A percentile compares a stretch with the other conserved stretches of the same genome.
phyloP scores from a whole-genome alignment of 1,140 invertebrate species.

The Glomeris maerens region DNA sequence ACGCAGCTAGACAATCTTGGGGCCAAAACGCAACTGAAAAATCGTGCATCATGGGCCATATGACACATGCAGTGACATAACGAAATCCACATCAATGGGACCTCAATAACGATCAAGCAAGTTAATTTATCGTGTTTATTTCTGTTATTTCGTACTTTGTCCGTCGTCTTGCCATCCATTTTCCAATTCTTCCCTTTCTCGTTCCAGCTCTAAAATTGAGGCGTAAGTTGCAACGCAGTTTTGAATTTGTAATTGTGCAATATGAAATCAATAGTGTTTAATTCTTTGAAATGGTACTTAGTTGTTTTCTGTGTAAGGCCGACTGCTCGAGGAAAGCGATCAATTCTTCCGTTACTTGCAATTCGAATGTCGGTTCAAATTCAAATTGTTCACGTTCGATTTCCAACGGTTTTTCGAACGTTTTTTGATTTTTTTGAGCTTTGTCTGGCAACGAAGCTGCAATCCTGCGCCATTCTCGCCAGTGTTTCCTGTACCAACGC shows the following conservation, averaged over 20 bases:
- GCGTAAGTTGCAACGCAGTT: too few species aligned
- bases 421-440: background rate
- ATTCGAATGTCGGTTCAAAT: slow-evolving; percentile 24
- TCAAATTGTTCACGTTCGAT: background rate
- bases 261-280: background rate
- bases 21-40: too few species aligned
- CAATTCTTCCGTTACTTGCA: slow-evolving; percentile 48
- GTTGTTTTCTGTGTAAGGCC: slow-evolving; percentile 38
- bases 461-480: slow-evolving; percentile 41
- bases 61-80: too few species aligned
- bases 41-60: too few species aligned
- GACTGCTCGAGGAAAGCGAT: slow-evolving; percentile 46
- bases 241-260: too few species aligned
- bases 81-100: too few species aligned
- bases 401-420: background rate
- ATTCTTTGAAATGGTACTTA: slow-evolving; percentile 21
- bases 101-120: too few species aligned
- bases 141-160: slow-evolving; percentile 17
- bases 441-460: background rate
- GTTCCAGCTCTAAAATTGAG: too few species aligned
- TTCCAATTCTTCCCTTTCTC: slow-evolving; percentile 15
- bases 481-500: slow-evolving; percentile 36
- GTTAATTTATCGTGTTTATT: slow-evolving; percentile 3
- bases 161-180: slow-evolving; percentile 24
- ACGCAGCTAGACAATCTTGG: too few species aligned